Evolutionary conservation across 2,113 vertebrate species (phyloP).

Genomic region (Stomatorhinus ivindoensis): DNA sequence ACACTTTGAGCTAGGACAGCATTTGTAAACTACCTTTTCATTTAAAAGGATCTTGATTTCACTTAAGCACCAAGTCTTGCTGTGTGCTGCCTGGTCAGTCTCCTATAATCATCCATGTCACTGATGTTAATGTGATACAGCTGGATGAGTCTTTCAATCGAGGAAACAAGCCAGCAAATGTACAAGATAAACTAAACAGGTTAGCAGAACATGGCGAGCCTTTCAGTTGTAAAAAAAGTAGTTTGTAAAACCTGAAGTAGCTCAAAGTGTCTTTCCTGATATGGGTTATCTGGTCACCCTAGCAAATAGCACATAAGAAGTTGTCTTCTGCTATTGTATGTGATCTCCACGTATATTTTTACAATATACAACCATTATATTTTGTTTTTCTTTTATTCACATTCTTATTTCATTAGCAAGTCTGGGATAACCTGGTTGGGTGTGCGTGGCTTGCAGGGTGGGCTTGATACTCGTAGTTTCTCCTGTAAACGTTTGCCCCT

Average conservation of each 20-base stretch:
- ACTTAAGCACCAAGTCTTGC: not conserved
- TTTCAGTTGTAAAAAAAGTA: not conserved
- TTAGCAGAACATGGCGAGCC: not conserved
- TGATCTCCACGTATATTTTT: not conserved
- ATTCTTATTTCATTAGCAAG: not conserved
- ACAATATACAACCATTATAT: not conserved
- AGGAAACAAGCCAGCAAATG: not conserved
- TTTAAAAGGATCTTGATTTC: no score
- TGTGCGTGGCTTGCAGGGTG: conserved; percentile 50
- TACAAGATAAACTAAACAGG: not conserved
- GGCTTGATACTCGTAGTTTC: not conserved
- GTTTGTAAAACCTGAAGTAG: not conserved
- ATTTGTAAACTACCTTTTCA: not conserved
- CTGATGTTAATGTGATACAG: not conserved
- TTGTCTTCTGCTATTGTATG: not conserved
- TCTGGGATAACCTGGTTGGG: conserved; percentile 40
- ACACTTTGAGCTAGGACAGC: not conserved
- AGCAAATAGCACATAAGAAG: not conserved
- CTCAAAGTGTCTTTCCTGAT: not conserved
- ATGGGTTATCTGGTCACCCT: not conserved
- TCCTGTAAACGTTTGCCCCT: conserved; percentile 13
- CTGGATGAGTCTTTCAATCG: not conserved
- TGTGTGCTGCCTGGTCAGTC: not conserved
- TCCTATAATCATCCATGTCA: not conserved
- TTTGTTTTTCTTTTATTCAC: not conserved